phyloP scores from a whole-genome alignment of 53 echinoderm and acorn worm genomes.

The Glandiceps talaboti region DNA sequence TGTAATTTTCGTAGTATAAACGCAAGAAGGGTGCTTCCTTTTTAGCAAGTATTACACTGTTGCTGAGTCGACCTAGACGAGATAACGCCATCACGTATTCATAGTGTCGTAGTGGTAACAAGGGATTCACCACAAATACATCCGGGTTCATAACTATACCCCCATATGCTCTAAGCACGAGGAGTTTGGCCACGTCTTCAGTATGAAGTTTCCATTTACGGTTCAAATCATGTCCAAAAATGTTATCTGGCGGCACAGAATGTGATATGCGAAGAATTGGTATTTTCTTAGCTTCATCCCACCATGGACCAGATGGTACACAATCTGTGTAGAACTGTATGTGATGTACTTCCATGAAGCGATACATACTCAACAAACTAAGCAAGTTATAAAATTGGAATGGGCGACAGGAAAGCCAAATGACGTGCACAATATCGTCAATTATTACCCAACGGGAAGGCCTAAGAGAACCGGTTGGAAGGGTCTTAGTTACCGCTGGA shows the following conservation, averaged over 20 bases:
- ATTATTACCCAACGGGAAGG: not conserved
- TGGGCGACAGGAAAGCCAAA: not conserved
- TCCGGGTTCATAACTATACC: not conserved
- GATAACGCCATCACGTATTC: not conserved
- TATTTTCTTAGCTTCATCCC: not conserved
- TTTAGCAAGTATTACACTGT: not conserved
- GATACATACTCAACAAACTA: not conserved
- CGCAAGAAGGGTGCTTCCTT: not conserved
- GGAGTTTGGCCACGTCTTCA: not conserved
- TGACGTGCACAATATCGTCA: not conserved
- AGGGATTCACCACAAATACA: not conserved
- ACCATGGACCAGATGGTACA: not conserved
- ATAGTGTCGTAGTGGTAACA: not conserved
- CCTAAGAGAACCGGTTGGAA: not conserved
- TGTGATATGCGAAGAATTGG: not conserved
- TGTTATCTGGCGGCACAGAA: not conserved
- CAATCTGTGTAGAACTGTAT: not conserved
- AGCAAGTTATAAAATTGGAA: not conserved
- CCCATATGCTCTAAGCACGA: not conserved
- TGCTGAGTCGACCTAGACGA: not conserved
- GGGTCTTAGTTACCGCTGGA: not conserved
- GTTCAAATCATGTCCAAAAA: not conserved
- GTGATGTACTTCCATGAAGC: not conserved
- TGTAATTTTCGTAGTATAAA: not conserved
- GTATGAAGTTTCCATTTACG: not conserved